Evolutionary conservation across 2,113 vertebrate genomes (phyloP).

Genomic region (Zosterops pallidus): DNA sequence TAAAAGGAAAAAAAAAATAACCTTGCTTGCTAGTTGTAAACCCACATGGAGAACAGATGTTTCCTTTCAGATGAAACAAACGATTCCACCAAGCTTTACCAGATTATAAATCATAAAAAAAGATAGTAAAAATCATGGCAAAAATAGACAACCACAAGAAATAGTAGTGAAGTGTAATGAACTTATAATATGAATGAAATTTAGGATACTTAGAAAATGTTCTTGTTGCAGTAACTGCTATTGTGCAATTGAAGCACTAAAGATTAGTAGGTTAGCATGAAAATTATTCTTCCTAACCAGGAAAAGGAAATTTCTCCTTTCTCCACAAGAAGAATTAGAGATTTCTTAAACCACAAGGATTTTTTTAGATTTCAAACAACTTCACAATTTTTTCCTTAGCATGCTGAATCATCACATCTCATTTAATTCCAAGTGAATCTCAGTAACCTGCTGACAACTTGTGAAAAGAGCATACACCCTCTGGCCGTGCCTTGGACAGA

Average conservation of each 20-base stretch:
- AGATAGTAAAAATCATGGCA: neutral
- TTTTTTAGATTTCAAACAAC: neutral
- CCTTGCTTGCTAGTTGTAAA: neutral
- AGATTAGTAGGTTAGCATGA: neutral
- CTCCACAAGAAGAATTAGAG: neutral
- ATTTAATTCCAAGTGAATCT: neutral
- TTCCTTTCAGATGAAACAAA: neutral
- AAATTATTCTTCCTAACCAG: neutral
- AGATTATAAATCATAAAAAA: neutral
- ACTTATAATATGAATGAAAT: neutral
- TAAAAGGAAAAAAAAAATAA: neutral
- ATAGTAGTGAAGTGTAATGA: neutral
- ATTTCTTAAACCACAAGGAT: neutral
- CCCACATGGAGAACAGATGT: neutral
- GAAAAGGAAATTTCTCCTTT: neutral
- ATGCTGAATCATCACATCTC: neutral
- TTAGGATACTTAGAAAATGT: neutral
- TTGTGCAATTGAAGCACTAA: neutral
- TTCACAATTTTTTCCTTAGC: neutral
- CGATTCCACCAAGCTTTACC: neutral
- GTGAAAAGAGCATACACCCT: neutral
- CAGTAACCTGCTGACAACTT: neutral
- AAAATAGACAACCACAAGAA: neutral
- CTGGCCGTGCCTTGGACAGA: neutral
- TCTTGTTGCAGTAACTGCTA: neutral